phyloP scores from a whole-genome alignment of 2,797 vertebrate genomes.

The Trichosurus vulpecula region DNA sequence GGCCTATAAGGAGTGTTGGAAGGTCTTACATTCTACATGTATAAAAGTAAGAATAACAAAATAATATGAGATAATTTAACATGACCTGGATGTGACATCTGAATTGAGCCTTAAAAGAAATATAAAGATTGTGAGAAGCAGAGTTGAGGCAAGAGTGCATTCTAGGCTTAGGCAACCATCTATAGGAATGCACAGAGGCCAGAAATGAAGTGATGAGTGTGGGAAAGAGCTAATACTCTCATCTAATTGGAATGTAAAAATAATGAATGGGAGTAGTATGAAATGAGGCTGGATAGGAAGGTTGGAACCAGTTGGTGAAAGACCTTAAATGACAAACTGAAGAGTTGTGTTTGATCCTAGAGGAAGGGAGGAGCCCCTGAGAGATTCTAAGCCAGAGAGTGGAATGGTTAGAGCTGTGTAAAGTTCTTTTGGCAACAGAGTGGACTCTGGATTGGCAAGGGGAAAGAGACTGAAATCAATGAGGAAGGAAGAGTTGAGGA shows the following conservation, averaged over 20 bases:
- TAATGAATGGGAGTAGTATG: not conserved
- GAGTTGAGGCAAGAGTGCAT: not conserved
- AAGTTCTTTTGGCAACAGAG: not conserved
- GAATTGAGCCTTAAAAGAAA: not conserved
- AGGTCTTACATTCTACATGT: not conserved
- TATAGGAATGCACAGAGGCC: not conserved
- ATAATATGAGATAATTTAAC: not conserved
- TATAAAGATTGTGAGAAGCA: not conserved
- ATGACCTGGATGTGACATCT: not conserved
- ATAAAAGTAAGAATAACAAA: not conserved
- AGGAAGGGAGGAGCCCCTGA: not conserved
- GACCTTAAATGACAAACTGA: not conserved
- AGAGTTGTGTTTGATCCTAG: not conserved
- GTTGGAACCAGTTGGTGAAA: not conserved
- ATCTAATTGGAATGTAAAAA: not conserved
- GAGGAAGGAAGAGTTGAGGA: not conserved
- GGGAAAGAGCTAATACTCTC: not conserved
- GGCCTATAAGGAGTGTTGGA: not conserved
- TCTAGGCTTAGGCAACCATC: not conserved
- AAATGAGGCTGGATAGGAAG: not conserved
- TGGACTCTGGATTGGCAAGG: not conserved
- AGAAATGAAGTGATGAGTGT: not conserved
- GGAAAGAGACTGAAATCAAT: not conserved
- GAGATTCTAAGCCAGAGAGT: constrained; percentile 7
- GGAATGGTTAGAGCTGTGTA: not conserved